Evolutionary conservation across 23 tunicate species (phyloP), one percentile per base, ranked within the genome.

Genomic region (Oikopleura dioica): DNA sequence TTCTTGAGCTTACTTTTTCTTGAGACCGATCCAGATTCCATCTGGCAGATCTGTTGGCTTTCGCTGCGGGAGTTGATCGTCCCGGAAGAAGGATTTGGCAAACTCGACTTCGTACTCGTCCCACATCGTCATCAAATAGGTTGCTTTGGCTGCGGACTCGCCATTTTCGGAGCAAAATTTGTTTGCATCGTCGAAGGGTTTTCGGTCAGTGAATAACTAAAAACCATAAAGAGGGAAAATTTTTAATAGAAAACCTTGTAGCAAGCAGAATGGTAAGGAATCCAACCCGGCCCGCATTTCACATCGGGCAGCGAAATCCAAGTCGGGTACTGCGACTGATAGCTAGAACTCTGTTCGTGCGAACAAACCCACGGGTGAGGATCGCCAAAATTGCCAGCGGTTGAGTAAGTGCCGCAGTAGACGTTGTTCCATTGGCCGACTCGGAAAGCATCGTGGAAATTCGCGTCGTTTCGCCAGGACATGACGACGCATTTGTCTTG

Each of bases 281-380:
- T 44, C 55, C 55, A 44, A 9, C 55, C 55, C 9, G 9, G 16
- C 21, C 21, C 55, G 21, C 55, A 44, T 21, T 44, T 44, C 16
- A 44, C 55, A 9, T 9, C 16, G 9, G 55, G 55, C 9, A 44
- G 55, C 9, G 55, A 44, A 44, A 44, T 9, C 9, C 21, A 9
- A 44, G 16, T 44, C 21, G 55, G 55, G 21, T 44, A 44, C 9
- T 21, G 55, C 55, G 21, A 9, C 55, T 21, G 9, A 44, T 44
- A 44, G 21, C 21, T 21, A 21, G 16, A 9, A 21, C 16, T 44
- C 21, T 44, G 55, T 63, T 63, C 72, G 26, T 63, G 72, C 2
- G 72, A 63, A 28, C 72, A 63, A 23, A 63, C 26, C 72, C 72
- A 63, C 4, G 72, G 72, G 21, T 44, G 55, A n/a, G n/a, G n/a